Evolutionary conservation across 2,888 invertebrate genomes (phyloP).

Genomic region (Cepaea hortensis): DNA sequence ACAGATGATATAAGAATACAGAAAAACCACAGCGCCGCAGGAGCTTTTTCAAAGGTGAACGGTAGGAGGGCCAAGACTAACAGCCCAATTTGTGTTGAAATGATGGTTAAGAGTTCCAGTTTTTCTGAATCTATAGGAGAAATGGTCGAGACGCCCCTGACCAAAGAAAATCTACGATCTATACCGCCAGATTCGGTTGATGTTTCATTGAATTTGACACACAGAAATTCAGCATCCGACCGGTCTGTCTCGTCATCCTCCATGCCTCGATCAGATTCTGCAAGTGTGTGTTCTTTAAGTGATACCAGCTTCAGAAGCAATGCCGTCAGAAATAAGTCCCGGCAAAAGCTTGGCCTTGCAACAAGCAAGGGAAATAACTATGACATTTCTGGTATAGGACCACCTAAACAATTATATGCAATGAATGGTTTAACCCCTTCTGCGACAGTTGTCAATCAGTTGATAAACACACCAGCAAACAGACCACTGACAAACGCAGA

Average conservation of each 20-base stretch:
- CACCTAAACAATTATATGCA: background rate
- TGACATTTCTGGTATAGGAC: background rate
- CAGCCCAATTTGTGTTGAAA: background rate
- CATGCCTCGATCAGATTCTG: constrained; percentile 1
- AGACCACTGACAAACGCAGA: constrained; percentile 20
- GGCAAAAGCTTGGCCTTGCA: background rate
- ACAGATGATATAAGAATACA: background rate
- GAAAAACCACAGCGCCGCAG: background rate
- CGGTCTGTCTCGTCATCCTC: background rate
- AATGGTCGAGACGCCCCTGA: background rate
- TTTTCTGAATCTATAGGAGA: constrained; percentile 28
- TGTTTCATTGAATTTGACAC: background rate
- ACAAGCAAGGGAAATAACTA: background rate
- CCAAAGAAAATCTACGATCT: constrained; percentile 29
- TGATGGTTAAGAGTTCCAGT: constrained; percentile 42
- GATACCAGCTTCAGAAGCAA: background rate
- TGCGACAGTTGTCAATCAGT: background rate
- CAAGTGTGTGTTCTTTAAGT: constrained; percentile 10
- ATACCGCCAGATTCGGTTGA: constrained; percentile 12
- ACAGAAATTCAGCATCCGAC: background rate
- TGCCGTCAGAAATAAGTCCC: background rate
- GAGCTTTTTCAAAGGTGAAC: background rate
- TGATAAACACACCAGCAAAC: background rate
- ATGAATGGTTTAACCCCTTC: background rate
- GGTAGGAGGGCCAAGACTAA: background rate